Evolutionary conservation across 2,113 vertebrate species (phyloP).

Genomic region (Vidua chalybeata): DNA sequence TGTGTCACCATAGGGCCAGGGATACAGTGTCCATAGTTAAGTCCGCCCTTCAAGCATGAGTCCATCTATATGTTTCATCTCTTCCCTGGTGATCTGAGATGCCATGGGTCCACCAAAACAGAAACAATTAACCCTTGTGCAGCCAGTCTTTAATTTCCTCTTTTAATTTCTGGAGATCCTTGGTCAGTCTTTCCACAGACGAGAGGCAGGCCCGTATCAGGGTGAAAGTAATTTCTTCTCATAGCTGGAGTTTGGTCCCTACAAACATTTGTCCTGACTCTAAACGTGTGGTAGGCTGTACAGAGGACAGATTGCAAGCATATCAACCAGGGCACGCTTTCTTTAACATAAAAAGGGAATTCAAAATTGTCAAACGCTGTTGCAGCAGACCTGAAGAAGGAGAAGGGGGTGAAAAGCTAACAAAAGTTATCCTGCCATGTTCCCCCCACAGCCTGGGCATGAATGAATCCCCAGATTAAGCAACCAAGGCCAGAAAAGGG

Average conservation of each 20-base stretch:
- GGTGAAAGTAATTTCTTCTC: background rate
- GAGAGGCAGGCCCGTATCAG: fast-evolving
- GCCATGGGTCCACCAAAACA: fast-evolving
- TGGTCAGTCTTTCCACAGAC: background rate
- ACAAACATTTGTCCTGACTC: background rate
- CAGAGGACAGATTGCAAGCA: background rate
- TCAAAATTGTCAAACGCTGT: background rate
- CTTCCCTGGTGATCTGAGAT: background rate
- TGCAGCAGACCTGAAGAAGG: background rate
- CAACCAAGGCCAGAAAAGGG: background rate
- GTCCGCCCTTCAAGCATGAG: background rate
- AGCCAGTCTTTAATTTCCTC: background rate
- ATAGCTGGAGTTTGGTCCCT: background rate
- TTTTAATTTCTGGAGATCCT: background rate
- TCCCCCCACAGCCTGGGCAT: background rate
- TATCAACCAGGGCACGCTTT: background rate
- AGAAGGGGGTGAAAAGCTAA: background rate
- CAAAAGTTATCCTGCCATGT: background rate
- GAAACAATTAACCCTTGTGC: background rate
- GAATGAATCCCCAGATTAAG: background rate
- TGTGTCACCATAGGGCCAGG: fast-evolving
- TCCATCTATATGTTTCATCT: background rate
- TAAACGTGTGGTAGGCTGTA: fast-evolving
- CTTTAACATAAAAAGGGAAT: background rate
- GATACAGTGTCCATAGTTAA: too few relatives aligned